Conservation (phyloP, 1,140 invertebrate genomes). For the Wasmannia auropunctata region DNA sequence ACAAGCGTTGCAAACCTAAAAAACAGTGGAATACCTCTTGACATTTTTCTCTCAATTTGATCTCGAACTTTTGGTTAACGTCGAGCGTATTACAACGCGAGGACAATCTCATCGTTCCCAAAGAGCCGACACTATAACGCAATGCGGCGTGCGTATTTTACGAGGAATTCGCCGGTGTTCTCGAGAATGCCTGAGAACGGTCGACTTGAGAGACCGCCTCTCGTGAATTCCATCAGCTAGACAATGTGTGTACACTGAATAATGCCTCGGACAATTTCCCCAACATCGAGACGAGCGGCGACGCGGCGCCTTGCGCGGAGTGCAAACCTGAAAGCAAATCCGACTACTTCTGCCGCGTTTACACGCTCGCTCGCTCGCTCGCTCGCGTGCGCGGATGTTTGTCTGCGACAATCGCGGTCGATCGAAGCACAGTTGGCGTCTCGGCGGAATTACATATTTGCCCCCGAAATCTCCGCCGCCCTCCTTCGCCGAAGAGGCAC, state of each 20-base stretch:
- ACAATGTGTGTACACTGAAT: slow-evolving; percentile 67
- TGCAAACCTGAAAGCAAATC: slow-evolving; percentile 53
- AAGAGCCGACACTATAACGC: neutral
- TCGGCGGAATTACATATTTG: slow-evolving; percentile 61
- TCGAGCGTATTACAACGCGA: neutral
- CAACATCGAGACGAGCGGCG: slow-evolving; percentile 36
- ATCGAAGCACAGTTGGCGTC: slow-evolving; percentile 41
- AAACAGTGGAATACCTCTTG: neutral
- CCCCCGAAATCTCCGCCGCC: neutral
- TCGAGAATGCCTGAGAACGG: slow-evolving; percentile 23
- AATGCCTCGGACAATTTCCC: slow-evolving; percentile 64
- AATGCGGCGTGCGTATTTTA: slow-evolving; percentile 25
- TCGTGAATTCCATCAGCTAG: slow-evolving; percentile 66
- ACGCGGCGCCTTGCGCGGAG: neutral
- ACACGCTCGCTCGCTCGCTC: slow-evolving; percentile 19
- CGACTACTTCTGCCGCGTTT: slow-evolving; percentile 22
- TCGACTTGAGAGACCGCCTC: slow-evolving; percentile 28
- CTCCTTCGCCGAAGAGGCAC: neutral
- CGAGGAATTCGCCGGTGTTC: slow-evolving; percentile 31
- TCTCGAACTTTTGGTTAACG: neutral
- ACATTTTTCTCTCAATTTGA: neutral
- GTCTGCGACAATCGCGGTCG: slow-evolving; percentile 27
- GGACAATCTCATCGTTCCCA: neutral
- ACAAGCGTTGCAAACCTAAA: neutral
- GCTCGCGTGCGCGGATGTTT: slow-evolving; percentile 46